These are phyloP conservation scores for Vombatus ursinus DNA, from an alignment of 2,113 vertebrate species.

Conservation along the genomic window DNA sequence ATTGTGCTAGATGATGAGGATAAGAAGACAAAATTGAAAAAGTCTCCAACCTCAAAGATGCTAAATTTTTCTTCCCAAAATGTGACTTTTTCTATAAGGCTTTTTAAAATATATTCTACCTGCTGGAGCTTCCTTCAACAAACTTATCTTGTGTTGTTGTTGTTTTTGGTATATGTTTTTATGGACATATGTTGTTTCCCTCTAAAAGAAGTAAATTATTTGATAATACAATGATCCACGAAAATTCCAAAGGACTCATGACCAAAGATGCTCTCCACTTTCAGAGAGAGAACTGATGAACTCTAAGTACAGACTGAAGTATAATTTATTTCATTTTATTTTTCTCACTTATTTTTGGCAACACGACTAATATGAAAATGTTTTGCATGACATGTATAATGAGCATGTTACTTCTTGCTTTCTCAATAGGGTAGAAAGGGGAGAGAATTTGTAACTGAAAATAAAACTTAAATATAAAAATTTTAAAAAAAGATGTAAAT, in stretches of 20 bases:
- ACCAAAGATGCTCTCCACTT: not conserved
- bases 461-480: not conserved
- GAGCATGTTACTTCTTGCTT: not conserved
- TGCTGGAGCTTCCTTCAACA: not conserved
- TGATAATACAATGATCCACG: not conserved
- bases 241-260: not conserved
- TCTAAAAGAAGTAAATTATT: not conserved
- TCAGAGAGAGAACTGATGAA: too few species aligned
- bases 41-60: not conserved
- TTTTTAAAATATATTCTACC: not conserved
- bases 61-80: not conserved
- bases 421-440: not conserved
- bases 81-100: not conserved
- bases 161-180: not conserved
- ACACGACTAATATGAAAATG: not conserved
- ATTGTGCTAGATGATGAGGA: not conserved
- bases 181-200: not conserved
- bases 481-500: not conserved
- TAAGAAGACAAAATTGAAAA: not conserved
- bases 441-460: not conserved
- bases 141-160: not conserved
- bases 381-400: not conserved
- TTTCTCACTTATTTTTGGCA: too few species aligned
- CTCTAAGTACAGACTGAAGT: too few species aligned
- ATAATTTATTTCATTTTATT: too few species aligned